Conservation (phyloP, 2,888 invertebrate genomes). For the Phrixothrix hirtus region DNA sequence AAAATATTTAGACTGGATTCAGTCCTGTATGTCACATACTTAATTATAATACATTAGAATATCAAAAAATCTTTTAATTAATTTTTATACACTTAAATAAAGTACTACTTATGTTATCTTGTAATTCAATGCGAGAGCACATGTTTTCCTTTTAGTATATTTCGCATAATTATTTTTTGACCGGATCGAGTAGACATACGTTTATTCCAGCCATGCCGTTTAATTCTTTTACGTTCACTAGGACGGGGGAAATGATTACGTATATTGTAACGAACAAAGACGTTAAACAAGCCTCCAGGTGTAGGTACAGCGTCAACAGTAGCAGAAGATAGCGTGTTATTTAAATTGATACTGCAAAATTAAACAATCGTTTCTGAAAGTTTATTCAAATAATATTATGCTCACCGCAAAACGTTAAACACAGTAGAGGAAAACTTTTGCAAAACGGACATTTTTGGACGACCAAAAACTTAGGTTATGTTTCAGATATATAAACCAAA, state of each 20-base stretch:
- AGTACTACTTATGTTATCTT: no score
- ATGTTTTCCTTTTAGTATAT: constrained; percentile 74
- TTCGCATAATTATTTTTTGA: constrained; percentile 72
- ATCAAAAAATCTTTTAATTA: no score
- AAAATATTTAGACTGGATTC: constrained; percentile 61
- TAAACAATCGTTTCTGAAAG: no score
- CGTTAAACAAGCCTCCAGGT: constrained; percentile 45
- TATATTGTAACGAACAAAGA: constrained; percentile 57
- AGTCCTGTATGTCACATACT: no score
- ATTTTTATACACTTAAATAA: constrained; percentile 4
- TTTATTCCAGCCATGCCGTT: constrained; percentile 69
- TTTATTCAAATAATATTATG: background rate
- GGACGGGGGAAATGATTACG: constrained; percentile 76
- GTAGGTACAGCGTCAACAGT: background rate
- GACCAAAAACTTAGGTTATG: background rate
- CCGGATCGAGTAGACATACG: constrained; percentile 72
- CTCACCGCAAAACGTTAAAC: background rate
- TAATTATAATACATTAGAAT: no score
- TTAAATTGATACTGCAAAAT: no score
- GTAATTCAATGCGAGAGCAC: constrained; percentile 72
- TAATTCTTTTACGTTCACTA: constrained; percentile 71
- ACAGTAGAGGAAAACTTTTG: background rate
- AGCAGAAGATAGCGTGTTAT: no score
- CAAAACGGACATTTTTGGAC: background rate
- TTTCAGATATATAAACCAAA: background rate